Evolutionary conservation across 2,113 vertebrate species (phyloP).

Genomic region (Struthio camelus): DNA sequence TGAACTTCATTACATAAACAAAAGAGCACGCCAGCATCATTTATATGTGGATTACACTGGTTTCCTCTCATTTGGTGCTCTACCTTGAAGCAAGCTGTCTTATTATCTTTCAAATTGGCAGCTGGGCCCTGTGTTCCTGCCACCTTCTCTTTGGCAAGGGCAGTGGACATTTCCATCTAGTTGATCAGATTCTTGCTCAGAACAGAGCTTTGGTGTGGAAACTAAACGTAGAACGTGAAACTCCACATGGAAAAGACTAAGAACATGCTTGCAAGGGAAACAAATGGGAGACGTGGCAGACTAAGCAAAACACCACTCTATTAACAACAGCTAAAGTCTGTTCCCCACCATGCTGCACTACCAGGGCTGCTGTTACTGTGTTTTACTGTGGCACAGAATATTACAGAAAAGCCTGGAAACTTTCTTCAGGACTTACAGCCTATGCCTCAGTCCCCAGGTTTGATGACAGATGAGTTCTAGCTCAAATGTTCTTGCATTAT

Average conservation of each 20-base stretch:
- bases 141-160: neutral
- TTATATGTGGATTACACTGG: neutral
- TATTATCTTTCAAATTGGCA: neutral
- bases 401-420: too few relatives aligned
- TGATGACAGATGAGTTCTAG: too few relatives aligned
- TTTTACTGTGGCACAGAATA: too few relatives aligned
- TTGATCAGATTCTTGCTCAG: neutral
- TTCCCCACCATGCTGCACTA: too few relatives aligned
- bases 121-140: neutral
- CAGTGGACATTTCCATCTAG: neutral
- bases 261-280: neutral
- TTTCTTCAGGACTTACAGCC: too few relatives aligned
- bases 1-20: neutral
- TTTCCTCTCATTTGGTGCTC: neutral
- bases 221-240: neutral
- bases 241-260: neutral
- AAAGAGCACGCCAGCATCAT: neutral
- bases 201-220: neutral
- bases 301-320: too few relatives aligned
- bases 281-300: neutral
- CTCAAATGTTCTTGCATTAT: too few relatives aligned
- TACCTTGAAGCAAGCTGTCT: too few relatives aligned
- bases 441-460: too few relatives aligned
- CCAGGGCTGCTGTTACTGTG: too few relatives aligned
- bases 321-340: too few relatives aligned